Evolutionary conservation across 2,113 vertebrate genomes (phyloP).

Genomic region (Calidris pygmaea): DNA sequence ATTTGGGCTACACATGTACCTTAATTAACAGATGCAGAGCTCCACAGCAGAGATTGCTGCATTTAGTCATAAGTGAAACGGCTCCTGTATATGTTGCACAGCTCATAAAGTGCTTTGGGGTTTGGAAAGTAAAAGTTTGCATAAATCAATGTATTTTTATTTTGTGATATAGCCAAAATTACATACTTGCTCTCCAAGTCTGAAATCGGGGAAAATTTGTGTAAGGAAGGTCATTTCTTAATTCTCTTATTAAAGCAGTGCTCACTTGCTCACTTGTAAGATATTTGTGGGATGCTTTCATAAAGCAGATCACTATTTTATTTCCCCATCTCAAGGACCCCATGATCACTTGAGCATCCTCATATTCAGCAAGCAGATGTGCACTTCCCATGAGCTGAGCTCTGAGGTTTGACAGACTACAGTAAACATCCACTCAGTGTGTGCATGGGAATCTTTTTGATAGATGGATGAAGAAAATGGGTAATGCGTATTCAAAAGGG

Average conservation of each 20-base stretch:
- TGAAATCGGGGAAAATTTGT: background rate
- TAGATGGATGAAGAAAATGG: background rate
- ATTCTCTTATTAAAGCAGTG: background rate
- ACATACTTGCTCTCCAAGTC: background rate
- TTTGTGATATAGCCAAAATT: background rate
- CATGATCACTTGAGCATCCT: background rate
- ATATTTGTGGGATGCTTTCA: background rate
- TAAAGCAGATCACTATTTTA: slow-evolving; percentile 6
- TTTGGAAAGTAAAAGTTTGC: slow-evolving; percentile 21
- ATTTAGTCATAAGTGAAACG: slow-evolving; percentile 43
- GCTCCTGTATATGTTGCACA: slow-evolving; percentile 2
- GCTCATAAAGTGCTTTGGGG: slow-evolving; percentile 56
- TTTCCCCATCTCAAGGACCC: background rate
- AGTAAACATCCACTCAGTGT: background rate
- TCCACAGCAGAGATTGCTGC: background rate
- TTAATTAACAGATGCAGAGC: slow-evolving; percentile 55
- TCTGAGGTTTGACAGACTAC: background rate
- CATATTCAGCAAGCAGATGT: background rate
- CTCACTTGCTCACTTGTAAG: background rate
- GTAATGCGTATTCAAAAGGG: background rate
- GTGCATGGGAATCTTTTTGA: background rate
- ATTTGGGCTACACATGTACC: background rate
- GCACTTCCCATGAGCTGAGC: background rate
- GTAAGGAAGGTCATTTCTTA: background rate
- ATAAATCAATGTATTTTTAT: slow-evolving; percentile 41